A percentile compares a stretch with the other conserved stretches of the same genome.
Conservation (phyloP, 2,797 vertebrate genomes). For the Pangasius larnaudii region DNA sequence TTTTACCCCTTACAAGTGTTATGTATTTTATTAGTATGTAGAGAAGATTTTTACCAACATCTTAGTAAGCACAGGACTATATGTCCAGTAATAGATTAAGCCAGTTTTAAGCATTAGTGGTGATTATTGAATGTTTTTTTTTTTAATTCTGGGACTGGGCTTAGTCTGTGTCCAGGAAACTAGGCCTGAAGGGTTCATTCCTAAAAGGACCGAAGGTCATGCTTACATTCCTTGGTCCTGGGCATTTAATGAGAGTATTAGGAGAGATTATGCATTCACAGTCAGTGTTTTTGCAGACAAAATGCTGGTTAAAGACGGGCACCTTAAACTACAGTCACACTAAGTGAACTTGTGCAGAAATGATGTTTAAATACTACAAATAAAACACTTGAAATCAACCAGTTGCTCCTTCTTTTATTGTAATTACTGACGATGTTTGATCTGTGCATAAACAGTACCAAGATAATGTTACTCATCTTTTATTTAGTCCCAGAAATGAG, state of each 20-base stretch:
- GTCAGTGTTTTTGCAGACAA: constrained; percentile 18
- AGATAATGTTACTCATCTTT: neutral
- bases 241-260: neutral
- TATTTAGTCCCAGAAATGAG: neutral
- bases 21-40: constrained; percentile 30
- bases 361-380: constrained; percentile 69
- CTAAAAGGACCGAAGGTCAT: constrained; percentile 13
- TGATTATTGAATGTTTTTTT: neutral
- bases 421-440: neutral
- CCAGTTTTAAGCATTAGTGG: neutral
- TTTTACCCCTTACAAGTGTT: constrained; percentile 36
- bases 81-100: constrained; percentile 4
- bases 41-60: constrained; percentile 15
- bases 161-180: constrained; percentile 55
- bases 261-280: constrained; percentile 5
- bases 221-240: neutral
- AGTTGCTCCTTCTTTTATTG: constrained; percentile 6
- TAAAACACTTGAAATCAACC: constrained; percentile 66
- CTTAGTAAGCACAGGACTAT: constrained; percentile 3
- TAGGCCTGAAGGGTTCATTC: neutral
- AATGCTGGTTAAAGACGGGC: constrained; percentile 60
- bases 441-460: neutral
- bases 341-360: constrained; percentile 62
- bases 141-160: neutral
- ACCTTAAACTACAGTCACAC: constrained; percentile 68